Base-by-base conservation (phyloP, 30 jellyfish, hydroid and myxozoan species). In the Turritopsis rubra region DNA sequence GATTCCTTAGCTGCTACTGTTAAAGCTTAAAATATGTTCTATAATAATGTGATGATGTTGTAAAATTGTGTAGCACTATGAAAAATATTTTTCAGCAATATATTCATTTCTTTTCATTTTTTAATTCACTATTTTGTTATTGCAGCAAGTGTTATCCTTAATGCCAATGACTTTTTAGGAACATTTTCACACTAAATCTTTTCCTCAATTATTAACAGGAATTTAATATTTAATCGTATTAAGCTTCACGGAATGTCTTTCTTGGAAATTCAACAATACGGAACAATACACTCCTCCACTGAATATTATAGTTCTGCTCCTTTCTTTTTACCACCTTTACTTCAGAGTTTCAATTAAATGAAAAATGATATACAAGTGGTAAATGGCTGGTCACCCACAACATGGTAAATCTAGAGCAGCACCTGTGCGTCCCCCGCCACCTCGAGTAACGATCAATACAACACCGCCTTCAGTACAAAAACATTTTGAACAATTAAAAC, bases 1-100 rank as follows among this genome's bases (percentile, higher is more conserved):
- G 87, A 91, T 16, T 80, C 82, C 16, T 80, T 91, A 18, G 95
- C 95, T 29, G 92, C 82, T 20, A 87, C 89, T 54, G 60, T 41
- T 41, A 41, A 41, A 41, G 60, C 60, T 41, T 41, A 41, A 13
- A 41, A 41, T 41, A 41, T 41, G 60, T 41, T 41, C 60, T 41
- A 41, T 41, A 13, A 41, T 3, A 41, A 41, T 41, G 60, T 41
- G 60, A 3, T 41, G 13, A 41, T 41, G n/a, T n/a, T n/a, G 60
- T 41, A 41, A 41, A 41, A 41, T 41, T 41, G 60, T 41, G 60
- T 41, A 41, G 13, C 60, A 41, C 60, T 41, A 13, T 5, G 13
- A 41, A 41, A 41, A 3, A 41, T 41, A 3, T 41, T 41, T 41
- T 41, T 41, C 60, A 41, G 60, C 60, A 41, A 41, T n/a, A 41